Percentiles rank a stretch among this genome's conserved stretches.
Conservation (phyloP, 1,140 invertebrate species). For the Drosophila melanogaster region Release_6_plus_ISO1_MT NC_004354.4:10221001-10221500, state of each 20-base stretch:
- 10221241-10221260: neutral
- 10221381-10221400: slow-evolving; percentile 97
- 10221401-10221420: slow-evolving; percentile 94
- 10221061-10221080: neutral
- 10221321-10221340: too few relatives aligned
- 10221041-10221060: too few relatives aligned
- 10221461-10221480: slow-evolving; percentile 91
- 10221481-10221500: slow-evolving; percentile 93
- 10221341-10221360: neutral
- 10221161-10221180: neutral
- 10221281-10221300: neutral
- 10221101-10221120: neutral
- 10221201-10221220: neutral
- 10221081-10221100: neutral
- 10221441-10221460: slow-evolving; percentile 99
- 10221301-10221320: too few relatives aligned
- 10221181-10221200: neutral
- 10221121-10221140: neutral
- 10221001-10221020: too few relatives aligned
- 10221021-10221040: too few relatives aligned
- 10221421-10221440: slow-evolving; percentile 97
- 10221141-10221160: slow-evolving; percentile 2
- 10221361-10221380: slow-evolving; percentile 84
- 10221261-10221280: too few relatives aligned
- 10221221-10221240: neutral